Evolutionary conservation across 1,140 invertebrate species (phyloP), one percentile per base, ranked within the genome.

Genomic region (Drosophila dunni): DNA sequence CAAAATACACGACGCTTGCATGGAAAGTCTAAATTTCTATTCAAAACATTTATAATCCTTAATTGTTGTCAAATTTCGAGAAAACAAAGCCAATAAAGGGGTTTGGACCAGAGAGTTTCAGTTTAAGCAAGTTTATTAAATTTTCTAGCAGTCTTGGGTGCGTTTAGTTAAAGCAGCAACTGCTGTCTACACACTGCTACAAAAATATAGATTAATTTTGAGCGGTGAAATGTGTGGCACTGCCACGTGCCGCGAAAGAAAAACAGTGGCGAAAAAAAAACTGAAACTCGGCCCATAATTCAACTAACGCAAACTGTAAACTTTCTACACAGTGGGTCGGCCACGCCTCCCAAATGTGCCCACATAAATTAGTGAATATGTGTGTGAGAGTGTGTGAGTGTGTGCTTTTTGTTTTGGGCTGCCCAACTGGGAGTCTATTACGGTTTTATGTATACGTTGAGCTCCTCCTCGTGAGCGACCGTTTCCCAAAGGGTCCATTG

Each of bases 281-380:
- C 3, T 13, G n/a, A 15, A 11, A 68, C 45, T 34, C 29, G 53
- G 57, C 46, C 64, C 75, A 78, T 78, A 74, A 75, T 78, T 78
- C 81, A 85, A 81, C 78, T 78, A 74, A 78, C 78, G 46, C 56
- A 76, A 75, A 70, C 70, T 68, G 61, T 72, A 75, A 68, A 81
- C 75, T 60, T 75, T 71, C 66, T 29, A 29, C 24, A 46, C 57
- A 57, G 69, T 2, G 24, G 24, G 24, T 6, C 63, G 45, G 50
- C 44, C 63, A 44, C 44, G 15, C 57, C 72, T 56, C 58, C 63
- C 69, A 69, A 40, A 33, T 64, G 57, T 62, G 45, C 63, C 51
- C 65, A 42, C 24, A 15, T 48, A 62, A 74, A 74, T 77, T 50
- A 63, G 51, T 29, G 24, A 29, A 29, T 29, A 29, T 29, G 1